Evolutionary conservation across 2,888 invertebrate genomes (phyloP), one percentile per base, ranked within the genome.

Genomic region (Timema cristinae): DNA sequence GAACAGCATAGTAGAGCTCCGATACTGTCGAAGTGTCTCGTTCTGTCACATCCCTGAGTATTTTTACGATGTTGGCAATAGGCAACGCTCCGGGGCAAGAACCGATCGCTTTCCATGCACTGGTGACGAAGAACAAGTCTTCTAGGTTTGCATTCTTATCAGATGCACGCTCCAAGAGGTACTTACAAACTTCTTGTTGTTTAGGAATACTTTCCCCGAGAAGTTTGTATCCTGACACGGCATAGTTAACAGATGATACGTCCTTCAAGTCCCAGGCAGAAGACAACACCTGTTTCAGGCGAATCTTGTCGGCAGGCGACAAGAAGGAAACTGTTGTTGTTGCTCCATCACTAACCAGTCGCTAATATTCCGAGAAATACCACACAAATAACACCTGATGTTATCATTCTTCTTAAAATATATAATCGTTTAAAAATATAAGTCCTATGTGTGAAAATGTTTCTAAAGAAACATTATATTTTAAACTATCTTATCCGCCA

Each of bases 1-100:
- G 89, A 13, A 91, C 85, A 10, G 92, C 91, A 82, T 91, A 88
- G 80, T 90, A 93, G 50, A 96, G 80, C 73, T 94, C 93, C 48
- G 87, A 83, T 50, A 91, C 85, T 6, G 89, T 86, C 0, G 87
- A 84, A 75, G 89, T 87, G 16, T 90, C 90, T 76, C 88, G 88
- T 63, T 90, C 88, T n/a, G 93, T 81, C 0, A 85, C 82, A 61
- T 84, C 84, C 56, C 87, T 84, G 0, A 90, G 75, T 52, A 78
- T 76, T 76, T 82, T 85, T 8, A 84, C 81, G 0, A 83, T 78
- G 10, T 85, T 78, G 13, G 86, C 79, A 4, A 85, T 82, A 9
- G 88, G 86, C 10, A 86, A 82, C 11, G 87, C 78, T 11, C 82
- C 82, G 74, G 85, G 84, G 74, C 89, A 87, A 72, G 85, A 86